phyloP scores from a whole-genome alignment of 1,140 invertebrate genomes.

The Pseudomyrmex dendroicus region DNA sequence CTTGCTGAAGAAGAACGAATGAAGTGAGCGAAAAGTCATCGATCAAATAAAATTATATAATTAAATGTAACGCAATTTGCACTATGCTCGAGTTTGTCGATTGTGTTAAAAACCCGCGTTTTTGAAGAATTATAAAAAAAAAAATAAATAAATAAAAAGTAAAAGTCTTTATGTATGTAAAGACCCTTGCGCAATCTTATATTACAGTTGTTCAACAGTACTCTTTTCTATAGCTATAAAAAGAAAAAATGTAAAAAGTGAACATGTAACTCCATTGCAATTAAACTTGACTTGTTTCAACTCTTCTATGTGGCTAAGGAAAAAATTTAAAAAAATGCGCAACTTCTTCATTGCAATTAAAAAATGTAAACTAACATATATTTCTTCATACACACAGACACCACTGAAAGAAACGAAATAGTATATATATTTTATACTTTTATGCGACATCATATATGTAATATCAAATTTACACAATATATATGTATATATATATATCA shows the following conservation, averaged over 20 bases:
- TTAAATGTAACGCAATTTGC: too few species aligned
- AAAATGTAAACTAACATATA: background rate
- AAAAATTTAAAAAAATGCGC: background rate
- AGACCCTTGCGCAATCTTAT: too few species aligned
- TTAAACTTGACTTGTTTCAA: background rate
- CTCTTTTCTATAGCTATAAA: background rate
- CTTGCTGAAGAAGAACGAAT: constrained; percentile 1
- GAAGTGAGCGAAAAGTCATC: constrained; percentile 15
- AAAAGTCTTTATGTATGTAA: too few species aligned
- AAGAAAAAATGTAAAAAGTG: background rate
- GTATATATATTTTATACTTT: constrained; percentile 12
- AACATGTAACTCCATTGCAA: background rate
- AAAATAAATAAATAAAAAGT: too few species aligned
- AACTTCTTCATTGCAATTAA: constrained; percentile 23
- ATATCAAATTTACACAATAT: constrained; percentile 29
- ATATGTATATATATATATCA: background rate
- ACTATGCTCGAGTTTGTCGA: too few species aligned
- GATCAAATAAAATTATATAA: background rate
- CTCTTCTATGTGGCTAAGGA: background rate
- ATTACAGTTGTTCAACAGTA: too few species aligned
- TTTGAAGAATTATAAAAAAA: too few species aligned
- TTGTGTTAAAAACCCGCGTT: too few species aligned
- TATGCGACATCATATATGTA: constrained; percentile 30
- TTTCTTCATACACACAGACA: background rate
- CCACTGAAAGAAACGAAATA: constrained; percentile 17